Base-by-base conservation (phyloP, 1,140 invertebrate species). In the Aradophagus sp. region DNA sequence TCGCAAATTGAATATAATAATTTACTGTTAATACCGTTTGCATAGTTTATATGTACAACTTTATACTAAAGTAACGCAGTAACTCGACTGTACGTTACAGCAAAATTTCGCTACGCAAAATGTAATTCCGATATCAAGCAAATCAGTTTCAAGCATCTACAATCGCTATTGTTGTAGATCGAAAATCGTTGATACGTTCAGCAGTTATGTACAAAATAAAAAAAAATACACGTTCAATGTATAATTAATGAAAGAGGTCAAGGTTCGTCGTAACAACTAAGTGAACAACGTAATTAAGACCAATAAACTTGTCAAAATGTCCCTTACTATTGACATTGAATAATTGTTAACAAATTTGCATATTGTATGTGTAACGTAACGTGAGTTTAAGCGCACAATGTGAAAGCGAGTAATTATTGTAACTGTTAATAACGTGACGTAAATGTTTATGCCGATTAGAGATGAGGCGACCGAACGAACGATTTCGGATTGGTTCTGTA, bases 401-500 rank as follows among this genome's bases (percentile, higher is more conserved):
- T 38, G 38, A 58, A 58, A 67, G 36, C 38, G 5, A 23, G 38
- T 42, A 35, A 59, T 68, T 68, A 53, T 53, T 38, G 19, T 55
- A 47, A 53, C 56, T 42, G 56, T 61, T 69, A 61, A 61, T 68
- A 35, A 55, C 35, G 27, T 31, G 27, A 19, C 7, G 47, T 39
- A 62, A 70, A 58, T 52, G 45, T 58, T 58, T 26, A 50, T 44
- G 36, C 12, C 14, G 14, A 20, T 42, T 16, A 38, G 13, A 44
- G 48, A 65, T 13, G 62, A 47, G n/a, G 16, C 55, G 26, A 38
- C 50, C 19, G 45, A 58, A 53, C 13, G 44, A 56, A 53, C 13
- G 44, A 56, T 48, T 74, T 72, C 50, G 56, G 69, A 62, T 73
- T 69, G 77, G 16, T 35, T 39, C 78, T 78, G 70, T 71, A 73